These are phyloP conservation scores for Drosophila lowei DNA, from an alignment of 1,140 invertebrate genomes.

Conservation along the genomic window DNA sequence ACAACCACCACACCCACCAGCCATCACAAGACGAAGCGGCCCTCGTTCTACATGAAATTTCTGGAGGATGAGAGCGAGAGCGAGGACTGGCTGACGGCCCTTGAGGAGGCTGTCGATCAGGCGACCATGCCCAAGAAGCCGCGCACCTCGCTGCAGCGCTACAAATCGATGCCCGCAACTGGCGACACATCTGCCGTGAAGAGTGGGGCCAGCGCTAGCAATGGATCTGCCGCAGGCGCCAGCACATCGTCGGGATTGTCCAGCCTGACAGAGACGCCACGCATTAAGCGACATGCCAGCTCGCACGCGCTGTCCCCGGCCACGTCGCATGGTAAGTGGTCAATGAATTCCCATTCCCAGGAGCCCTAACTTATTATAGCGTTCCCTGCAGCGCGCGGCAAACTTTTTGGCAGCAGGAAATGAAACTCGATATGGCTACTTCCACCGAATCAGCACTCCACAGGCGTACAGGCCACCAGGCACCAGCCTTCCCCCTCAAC, in stretches of 20 bases:
- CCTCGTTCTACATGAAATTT: conserved; percentile 80
- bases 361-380: conserved; percentile 1
- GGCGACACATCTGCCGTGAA: conserved; percentile 2
- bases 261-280: conserved; percentile 30
- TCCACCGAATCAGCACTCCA: not conserved
- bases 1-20: conserved; percentile 57
- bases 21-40: conserved; percentile 58
- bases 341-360: not conserved
- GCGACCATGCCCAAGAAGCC: conserved; percentile 67
- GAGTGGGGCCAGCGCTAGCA: conserved; percentile 18
- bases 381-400: conserved; percentile 47
- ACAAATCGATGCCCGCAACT: conserved; percentile 74
- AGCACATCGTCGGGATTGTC: conserved; percentile 10
- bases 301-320: conserved; percentile 65
- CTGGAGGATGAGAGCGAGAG: conserved; percentile 72
- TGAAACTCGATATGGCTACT: conserved; percentile 40
- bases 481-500: conserved; percentile 23
- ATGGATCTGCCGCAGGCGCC: conserved; percentile 4
- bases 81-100: conserved; percentile 69
- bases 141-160: conserved; percentile 69
- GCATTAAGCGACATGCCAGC: conserved; percentile 68
- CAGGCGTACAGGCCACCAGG: conserved; percentile 1
- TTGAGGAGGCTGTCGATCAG: conserved; percentile 68
- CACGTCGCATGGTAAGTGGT: conserved; percentile 55
- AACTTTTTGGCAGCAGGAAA: conserved; percentile 71